Percentiles rank a stretch among this genome's conserved stretches.
Conservation (phyloP, 2,888 invertebrate genomes). For the Scaptomyza parva region DNA sequence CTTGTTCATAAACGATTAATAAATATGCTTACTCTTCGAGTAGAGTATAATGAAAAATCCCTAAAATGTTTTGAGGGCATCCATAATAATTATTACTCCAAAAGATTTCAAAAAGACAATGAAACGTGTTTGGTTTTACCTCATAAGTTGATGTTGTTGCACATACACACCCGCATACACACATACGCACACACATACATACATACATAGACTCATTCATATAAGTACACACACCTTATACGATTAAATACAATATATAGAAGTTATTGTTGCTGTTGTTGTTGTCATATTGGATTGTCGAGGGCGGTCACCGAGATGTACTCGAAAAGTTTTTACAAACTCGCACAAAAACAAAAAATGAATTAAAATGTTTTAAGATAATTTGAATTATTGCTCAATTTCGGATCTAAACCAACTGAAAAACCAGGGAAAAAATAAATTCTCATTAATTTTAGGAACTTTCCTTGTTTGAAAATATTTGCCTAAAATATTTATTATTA, state of each 20-base stretch:
- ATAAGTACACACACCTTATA: constrained; percentile 76
- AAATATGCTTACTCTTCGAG: neutral
- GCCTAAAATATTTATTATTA: too few species aligned
- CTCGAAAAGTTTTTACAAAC: neutral
- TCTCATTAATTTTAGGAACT: too few species aligned
- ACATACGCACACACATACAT: constrained; percentile 39
- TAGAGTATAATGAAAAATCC: constrained; percentile 24
- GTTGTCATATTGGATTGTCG: constrained; percentile 52
- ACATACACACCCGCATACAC: constrained; percentile 43
- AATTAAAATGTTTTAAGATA: too few species aligned
- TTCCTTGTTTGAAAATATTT: too few species aligned
- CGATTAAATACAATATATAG: constrained; percentile 71
- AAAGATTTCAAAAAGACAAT: constrained; percentile 76
- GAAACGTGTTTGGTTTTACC: constrained; percentile 75
- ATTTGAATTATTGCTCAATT: neutral
- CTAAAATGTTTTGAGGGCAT: neutral
- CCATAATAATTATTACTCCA: constrained; percentile 67
- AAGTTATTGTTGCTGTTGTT: constrained; percentile 59
- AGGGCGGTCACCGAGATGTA: constrained; percentile 53
- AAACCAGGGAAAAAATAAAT: too few species aligned
- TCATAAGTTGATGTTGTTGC: constrained; percentile 56
- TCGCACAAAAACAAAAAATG: neutral
- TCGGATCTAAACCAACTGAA: too few species aligned
- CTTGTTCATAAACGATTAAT: too few species aligned
- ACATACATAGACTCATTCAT: constrained; percentile 37